These are phyloP conservation scores for Chymomyza amoena DNA, from an alignment of 2,888 invertebrate genomes.

Conservation along the genomic window DNA sequence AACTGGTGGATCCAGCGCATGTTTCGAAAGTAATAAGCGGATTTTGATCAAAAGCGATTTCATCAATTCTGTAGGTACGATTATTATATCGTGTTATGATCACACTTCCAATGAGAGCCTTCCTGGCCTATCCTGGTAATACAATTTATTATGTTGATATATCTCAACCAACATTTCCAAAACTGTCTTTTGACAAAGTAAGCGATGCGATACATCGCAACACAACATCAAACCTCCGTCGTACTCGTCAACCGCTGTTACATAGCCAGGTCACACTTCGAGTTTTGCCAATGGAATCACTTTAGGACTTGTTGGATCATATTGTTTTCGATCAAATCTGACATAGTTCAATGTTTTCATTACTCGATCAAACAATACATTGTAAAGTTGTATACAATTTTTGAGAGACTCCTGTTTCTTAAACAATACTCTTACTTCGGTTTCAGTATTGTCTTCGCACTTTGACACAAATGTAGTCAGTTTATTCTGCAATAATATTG, in stretches of 20 bases:
- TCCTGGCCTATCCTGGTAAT: constrained; percentile 80
- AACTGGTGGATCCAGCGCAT: constrained; percentile 82
- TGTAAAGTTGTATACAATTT: constrained; percentile 89
- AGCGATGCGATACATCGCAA: constrained; percentile 90
- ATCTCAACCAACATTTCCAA: constrained; percentile 81
- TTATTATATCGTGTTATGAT: constrained; percentile 95
- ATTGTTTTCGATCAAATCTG: constrained; percentile 88
- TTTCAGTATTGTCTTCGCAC: constrained; percentile 81
- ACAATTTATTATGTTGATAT: constrained; percentile 59
- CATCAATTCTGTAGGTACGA: constrained; percentile 91
- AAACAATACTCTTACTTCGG: constrained; percentile 80
- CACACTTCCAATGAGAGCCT: constrained; percentile 78
- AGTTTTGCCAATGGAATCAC: constrained; percentile 86
- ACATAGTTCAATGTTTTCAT: constrained; percentile 88
- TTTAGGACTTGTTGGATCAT: constrained; percentile 85
- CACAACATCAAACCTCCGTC: constrained; percentile 94
- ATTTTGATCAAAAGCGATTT: constrained; percentile 87
- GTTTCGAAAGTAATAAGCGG: constrained; percentile 86
- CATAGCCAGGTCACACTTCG: constrained; percentile 95
- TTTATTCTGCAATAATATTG: constrained; percentile 82
- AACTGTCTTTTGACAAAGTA: constrained; percentile 89
- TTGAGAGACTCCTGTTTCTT: constrained; percentile 82
- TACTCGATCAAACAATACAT: constrained; percentile 88
- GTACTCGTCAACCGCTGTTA: constrained; percentile 90
- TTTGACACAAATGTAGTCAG: constrained; percentile 81